A percentile compares a stretch with the other conserved stretches of the same genome.
Conservation (phyloP, 2,888 invertebrate species). For the Phytoseiulus persimilis region DNA sequence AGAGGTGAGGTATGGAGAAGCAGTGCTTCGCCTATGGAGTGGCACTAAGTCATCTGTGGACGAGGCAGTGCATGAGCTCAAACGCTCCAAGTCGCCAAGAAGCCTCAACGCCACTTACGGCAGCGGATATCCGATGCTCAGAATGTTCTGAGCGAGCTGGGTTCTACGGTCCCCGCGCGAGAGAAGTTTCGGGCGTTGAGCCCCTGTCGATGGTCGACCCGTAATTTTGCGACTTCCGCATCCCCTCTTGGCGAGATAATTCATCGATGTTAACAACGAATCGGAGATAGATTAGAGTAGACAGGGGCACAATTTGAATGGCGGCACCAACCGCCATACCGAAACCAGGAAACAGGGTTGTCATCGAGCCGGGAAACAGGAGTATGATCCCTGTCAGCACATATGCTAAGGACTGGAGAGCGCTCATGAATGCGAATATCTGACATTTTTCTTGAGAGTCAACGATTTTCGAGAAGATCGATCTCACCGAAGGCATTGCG, state of each 20-base stretch:
- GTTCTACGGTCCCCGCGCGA: too few species aligned
- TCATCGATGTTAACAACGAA: not conserved
- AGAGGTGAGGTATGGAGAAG: too few species aligned
- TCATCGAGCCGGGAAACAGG: conserved; percentile 51
- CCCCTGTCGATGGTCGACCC: too few species aligned
- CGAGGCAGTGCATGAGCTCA: too few species aligned
- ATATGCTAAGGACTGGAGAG: conserved; percentile 50
- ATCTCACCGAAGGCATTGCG: conserved; percentile 51
- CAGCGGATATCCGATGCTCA: too few species aligned
- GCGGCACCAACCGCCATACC: conserved; percentile 48
- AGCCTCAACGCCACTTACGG: too few species aligned
- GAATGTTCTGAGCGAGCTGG: too few species aligned
- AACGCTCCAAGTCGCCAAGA: too few species aligned
- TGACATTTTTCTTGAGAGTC: conserved; percentile 51
- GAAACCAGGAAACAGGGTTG: conserved; percentile 49
- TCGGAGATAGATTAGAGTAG: conserved; percentile 47
- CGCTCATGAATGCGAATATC: conserved; percentile 51
- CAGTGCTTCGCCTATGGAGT: too few species aligned
- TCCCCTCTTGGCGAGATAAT: not conserved
- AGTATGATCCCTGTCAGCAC: conserved; percentile 50
- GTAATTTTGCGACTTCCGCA: not conserved
- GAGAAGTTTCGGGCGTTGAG: too few species aligned
- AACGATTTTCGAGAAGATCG: conserved; percentile 51
- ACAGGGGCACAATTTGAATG: conserved; percentile 47
- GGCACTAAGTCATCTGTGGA: too few species aligned